These are phyloP conservation scores for Origma solitaria DNA, from an alignment of 2,113 vertebrate species.

Conservation along the genomic window DNA sequence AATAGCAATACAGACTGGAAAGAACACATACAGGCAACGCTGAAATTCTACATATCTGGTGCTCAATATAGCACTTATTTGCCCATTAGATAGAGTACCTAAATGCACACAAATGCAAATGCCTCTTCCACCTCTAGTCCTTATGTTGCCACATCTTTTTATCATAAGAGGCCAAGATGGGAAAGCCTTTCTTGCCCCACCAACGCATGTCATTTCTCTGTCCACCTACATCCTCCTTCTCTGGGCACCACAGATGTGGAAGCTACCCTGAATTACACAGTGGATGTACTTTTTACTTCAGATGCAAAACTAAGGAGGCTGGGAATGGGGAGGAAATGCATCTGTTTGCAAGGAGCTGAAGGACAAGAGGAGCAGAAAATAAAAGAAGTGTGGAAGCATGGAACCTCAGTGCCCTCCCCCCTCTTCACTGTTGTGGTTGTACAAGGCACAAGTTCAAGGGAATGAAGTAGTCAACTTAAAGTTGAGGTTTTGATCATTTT, in stretches of 20 bases:
- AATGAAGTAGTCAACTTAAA: not conserved
- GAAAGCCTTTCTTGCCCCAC: not conserved
- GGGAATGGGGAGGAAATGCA: not conserved
- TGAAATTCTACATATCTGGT: not conserved
- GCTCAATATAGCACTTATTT: not conserved
- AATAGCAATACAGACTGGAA: not conserved
- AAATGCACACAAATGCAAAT: not conserved
- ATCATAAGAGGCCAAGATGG: not conserved
- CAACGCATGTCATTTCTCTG: not conserved
- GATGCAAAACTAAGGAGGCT: not conserved
- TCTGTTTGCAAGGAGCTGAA: not conserved
- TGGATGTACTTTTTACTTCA: not conserved
- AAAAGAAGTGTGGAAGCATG: not conserved
- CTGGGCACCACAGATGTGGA: not conserved
- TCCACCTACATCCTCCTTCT: not conserved
- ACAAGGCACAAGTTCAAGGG: not conserved
- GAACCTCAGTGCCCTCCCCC: not conserved
- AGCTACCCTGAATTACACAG: not conserved
- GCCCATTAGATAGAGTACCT: not conserved
- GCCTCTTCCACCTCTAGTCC: not conserved
- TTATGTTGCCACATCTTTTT: not conserved
- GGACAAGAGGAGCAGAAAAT: not conserved
- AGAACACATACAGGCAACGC: not conserved
- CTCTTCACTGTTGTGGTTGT: not conserved
- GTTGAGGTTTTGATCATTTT: not conserved